Percentiles rank a stretch among this genome's conserved stretches.
Evolutionary conservation across 2,113 vertebrate species (phyloP).

Genomic region (Chlorocebus sabaeus): DNA sequence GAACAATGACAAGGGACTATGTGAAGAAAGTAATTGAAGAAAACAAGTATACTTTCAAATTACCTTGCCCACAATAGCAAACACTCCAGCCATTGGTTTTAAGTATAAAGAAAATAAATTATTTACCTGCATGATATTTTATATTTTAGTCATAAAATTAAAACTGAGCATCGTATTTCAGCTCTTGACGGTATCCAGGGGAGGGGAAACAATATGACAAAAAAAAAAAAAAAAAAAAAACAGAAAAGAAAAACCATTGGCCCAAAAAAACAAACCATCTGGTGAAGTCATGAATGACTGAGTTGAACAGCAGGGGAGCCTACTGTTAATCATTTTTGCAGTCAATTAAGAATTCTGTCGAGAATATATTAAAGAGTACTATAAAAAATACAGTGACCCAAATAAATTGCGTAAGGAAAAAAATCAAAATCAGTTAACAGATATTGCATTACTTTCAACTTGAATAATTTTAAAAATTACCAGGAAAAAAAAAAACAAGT

Average conservation of each 20-base stretch:
- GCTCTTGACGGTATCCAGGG: constrained; percentile 25
- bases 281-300: constrained; percentile 73
- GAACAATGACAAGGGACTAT: constrained; percentile 8
- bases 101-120: constrained; percentile 41
- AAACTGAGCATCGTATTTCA: constrained; percentile 36
- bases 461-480: neutral
- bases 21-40: neutral
- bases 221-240: neutral
- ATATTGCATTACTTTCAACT: constrained; percentile 2
- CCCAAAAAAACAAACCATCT: constrained; percentile 70
- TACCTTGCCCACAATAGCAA: neutral
- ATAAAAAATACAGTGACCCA: constrained; percentile 60
- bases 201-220: neutral
- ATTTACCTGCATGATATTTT: neutral
- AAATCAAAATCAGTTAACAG: constrained; percentile 41
- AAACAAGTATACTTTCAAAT: constrained; percentile 42
- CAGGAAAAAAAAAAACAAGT: neutral
- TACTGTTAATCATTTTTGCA: constrained; percentile 71
- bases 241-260: constrained; percentile 17
- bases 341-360: constrained; percentile 68
- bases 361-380: constrained; percentile 61
- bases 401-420: constrained; percentile 56
- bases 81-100: neutral
- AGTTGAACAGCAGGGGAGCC: constrained; percentile 63
- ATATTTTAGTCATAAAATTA: constrained; percentile 24